These are phyloP conservation scores for Melinaea marsaeus DNA, from an alignment of 2,888 invertebrate genomes.

Conservation along the genomic window DNA sequence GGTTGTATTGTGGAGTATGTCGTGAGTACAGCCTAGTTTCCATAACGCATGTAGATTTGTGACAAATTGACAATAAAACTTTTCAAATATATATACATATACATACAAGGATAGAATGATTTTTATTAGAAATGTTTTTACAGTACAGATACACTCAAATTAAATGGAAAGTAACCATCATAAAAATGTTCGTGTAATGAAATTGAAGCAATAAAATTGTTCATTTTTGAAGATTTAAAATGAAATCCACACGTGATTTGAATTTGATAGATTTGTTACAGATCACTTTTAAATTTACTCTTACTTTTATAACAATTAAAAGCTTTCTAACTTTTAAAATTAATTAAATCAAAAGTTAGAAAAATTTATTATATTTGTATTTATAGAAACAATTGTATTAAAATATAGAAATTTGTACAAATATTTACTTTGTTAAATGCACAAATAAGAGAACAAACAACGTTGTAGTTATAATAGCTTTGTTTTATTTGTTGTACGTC, in stretches of 20 bases:
- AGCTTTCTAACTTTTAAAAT: background rate
- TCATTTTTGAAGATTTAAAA: conserved; percentile 19
- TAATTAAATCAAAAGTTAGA: background rate
- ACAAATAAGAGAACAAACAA: background rate
- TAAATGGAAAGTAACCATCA: conserved; percentile 12
- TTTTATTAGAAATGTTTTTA: background rate
- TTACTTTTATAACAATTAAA: conserved; percentile 23
- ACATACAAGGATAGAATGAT: background rate
- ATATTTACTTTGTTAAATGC: background rate
- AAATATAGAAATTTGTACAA: background rate
- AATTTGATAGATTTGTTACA: conserved; percentile 25
- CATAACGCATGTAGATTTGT: background rate
- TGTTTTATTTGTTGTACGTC: conserved; percentile 1
- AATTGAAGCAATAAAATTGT: conserved; percentile 14
- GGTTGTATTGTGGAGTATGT: background rate
- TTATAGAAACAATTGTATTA: no score
- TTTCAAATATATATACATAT: background rate
- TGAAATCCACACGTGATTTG: conserved; percentile 18
- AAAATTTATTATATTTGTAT: background rate
- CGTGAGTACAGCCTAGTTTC: conserved; percentile 3
- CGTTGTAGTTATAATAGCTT: background rate
- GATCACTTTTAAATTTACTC: conserved; percentile 20
- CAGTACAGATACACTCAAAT: background rate
- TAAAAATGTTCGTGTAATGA: conserved; percentile 16
- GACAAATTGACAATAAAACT: background rate